Percentiles rank a stretch among this genome's conserved stretches.
phyloP scores from a whole-genome alignment of 2,888 invertebrate genomes.

The Amphipoea oculea region DNA sequence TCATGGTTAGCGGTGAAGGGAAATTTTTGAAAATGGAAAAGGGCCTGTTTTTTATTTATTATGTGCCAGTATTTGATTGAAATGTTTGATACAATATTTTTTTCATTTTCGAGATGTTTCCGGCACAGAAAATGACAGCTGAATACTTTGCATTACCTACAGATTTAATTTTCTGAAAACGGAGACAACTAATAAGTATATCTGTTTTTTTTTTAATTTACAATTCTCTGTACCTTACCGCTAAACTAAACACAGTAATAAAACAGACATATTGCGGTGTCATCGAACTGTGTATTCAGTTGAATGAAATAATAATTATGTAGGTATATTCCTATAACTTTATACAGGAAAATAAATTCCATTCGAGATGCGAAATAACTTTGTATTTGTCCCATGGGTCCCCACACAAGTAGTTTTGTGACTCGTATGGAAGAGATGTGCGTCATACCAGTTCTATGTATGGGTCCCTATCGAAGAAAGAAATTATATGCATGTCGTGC shows the following conservation, averaged over 20 bases:
- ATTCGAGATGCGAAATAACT: constrained; percentile 19
- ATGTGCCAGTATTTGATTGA: not conserved
- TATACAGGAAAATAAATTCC: constrained; percentile 12
- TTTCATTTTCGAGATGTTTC: not conserved
- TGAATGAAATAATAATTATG: constrained; percentile 8
- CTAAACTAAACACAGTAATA: not conserved
- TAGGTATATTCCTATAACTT: constrained; percentile 10
- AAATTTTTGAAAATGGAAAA: constrained; percentile 18
- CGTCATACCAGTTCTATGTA: not conserved
- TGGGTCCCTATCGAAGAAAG: not conserved
- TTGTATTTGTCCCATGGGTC: constrained; percentile 40
- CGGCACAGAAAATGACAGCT: not conserved
- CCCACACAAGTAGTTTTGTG: constrained; percentile 33
- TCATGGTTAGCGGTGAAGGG: not conserved
- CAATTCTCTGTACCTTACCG: not conserved
- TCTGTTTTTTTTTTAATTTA: not conserved
- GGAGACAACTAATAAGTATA: not conserved
- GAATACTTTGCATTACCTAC: not conserved
- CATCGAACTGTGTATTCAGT: constrained; percentile 17
- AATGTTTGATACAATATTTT: not conserved
- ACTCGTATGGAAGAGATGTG: constrained; percentile 2
- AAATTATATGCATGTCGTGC: not conserved
- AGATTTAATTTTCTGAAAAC: not conserved
- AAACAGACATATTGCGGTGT: not conserved
- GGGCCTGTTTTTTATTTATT: not conserved